A percentile compares a stretch with the other conserved stretches of the same genome.
Evolutionary conservation across 35 echinoderm and acorn worm species (phyloP).

Genomic region (Heliocidaris tuberculata): DNA sequence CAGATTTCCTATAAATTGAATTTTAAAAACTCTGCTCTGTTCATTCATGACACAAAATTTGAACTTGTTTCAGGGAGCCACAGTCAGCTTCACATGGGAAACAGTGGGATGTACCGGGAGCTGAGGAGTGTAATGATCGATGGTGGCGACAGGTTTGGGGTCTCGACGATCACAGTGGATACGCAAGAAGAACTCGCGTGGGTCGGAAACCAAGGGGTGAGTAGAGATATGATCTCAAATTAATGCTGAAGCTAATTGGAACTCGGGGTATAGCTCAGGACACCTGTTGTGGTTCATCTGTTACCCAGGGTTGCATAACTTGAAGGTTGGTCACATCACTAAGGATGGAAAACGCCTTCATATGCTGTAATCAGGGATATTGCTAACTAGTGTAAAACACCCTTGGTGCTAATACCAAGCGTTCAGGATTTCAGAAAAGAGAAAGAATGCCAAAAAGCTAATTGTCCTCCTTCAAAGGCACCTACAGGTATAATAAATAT

Average conservation of each 20-base stretch:
- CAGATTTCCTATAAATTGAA: too few relatives aligned
- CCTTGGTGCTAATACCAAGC: neutral
- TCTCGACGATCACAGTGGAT: constrained; percentile 78
- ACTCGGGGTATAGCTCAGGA: neutral
- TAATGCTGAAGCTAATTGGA: neutral
- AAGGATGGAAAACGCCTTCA: neutral
- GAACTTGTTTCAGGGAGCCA: constrained; percentile 8
- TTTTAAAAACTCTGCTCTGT: too few relatives aligned
- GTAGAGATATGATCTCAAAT: neutral
- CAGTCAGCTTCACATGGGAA: neutral
- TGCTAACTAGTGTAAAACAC: neutral
- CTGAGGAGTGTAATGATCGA: constrained; percentile 81
- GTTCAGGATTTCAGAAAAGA: too few relatives aligned
- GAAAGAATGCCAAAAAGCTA: too few relatives aligned
- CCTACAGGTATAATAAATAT: too few relatives aligned
- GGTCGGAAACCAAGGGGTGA: constrained; percentile 97
- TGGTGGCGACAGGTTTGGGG: constrained; percentile 75
- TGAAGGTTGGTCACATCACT: too few relatives aligned
- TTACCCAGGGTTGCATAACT: too few relatives aligned
- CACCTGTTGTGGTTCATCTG: neutral
- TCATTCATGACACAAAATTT: too few relatives aligned
- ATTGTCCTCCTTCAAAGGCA: too few relatives aligned
- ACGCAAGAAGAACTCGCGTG: constrained; percentile 85
- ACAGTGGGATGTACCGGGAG: constrained; percentile 69
- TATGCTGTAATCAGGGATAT: neutral